Evolutionary conservation across 2,797 vertebrate genomes (phyloP), one percentile per base, ranked within the genome.

Genomic region (Luscinia luscinia): DNA sequence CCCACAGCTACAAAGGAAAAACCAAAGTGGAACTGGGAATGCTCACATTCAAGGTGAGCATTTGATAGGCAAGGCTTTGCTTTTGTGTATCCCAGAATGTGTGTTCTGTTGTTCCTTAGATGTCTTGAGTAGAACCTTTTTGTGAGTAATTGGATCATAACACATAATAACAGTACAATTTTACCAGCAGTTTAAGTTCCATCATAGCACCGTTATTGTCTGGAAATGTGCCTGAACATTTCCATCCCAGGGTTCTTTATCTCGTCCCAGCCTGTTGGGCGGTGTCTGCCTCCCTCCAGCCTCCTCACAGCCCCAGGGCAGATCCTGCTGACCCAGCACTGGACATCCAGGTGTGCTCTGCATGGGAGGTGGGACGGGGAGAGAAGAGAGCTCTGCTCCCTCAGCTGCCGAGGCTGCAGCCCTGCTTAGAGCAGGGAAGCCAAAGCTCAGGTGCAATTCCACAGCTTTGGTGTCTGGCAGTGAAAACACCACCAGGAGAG

Each of bases 321-420:
- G 59, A 8, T 32, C 3, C 41, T 5, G 23, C 20, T 12, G 3
- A 6, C 5, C 1, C 52, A 28, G 43, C 17, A 66, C 2, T 1
- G 6, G 81, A 7, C 0, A 1, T 3, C 30, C 2, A 0, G 0
- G 3, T 4, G 22, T 9, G 2, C 3, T 1, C 21, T n/a, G 51
- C 20, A 6, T 2, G 66, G 30, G 8, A 7, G 23, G 4, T 43
- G 36, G n/a, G 10, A n/a, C 64, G 19, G 13, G n/a, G 8, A 22
- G 21, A 15, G 51, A 9, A 5, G 28, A 18, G 69, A 24, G 1
- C 24, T 12, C 28, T 64, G 36, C 58, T 49, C 41, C 12, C 13
- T 7, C 34, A 17, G 59, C 67, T 34, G 30, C 2, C 5, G 3
- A 6, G 67, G 55, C 46, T 76, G 43, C 3, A 3, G 9, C 41